Percentiles rank a stretch among this genome's conserved stretches.
These are phyloP conservation scores for Athene cunicularia DNA, from an alignment of 2,113 vertebrate species.

Conservation along the genomic window DNA sequence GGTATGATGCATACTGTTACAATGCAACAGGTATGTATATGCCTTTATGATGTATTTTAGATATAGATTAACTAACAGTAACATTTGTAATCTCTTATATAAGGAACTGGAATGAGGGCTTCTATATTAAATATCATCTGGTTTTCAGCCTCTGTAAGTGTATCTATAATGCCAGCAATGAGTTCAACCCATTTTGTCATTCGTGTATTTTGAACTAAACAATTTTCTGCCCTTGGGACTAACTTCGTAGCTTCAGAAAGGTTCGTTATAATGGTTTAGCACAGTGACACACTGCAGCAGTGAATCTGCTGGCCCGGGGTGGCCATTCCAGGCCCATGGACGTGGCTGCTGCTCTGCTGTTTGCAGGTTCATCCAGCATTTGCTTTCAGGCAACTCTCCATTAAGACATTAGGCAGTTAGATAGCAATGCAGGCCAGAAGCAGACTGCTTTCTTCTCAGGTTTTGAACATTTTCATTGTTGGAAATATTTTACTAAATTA, in stretches of 20 bases:
- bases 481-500: neutral
- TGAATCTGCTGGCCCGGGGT: accelerated
- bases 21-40: conserved; percentile 79
- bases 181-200: neutral
- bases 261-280: neutral
- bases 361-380: neutral
- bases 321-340: neutral
- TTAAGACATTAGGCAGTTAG: neutral
- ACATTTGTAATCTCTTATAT: neutral
- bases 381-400: neutral
- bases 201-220: neutral
- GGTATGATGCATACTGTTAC: conserved; percentile 86
- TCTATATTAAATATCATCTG: neutral
- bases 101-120: neutral
- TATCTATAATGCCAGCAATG: neutral
- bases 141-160: neutral
- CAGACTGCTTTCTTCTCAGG: accelerated
- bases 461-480: neutral
- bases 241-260: neutral
- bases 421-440: neutral
- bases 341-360: neutral
- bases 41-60: neutral
- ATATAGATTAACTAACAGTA: neutral
- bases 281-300: neutral
- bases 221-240: neutral